A percentile compares a stretch with the other conserved stretches of the same genome.
Conservation (phyloP, 2,888 invertebrate genomes). For the Embidobia sp. region DNA sequence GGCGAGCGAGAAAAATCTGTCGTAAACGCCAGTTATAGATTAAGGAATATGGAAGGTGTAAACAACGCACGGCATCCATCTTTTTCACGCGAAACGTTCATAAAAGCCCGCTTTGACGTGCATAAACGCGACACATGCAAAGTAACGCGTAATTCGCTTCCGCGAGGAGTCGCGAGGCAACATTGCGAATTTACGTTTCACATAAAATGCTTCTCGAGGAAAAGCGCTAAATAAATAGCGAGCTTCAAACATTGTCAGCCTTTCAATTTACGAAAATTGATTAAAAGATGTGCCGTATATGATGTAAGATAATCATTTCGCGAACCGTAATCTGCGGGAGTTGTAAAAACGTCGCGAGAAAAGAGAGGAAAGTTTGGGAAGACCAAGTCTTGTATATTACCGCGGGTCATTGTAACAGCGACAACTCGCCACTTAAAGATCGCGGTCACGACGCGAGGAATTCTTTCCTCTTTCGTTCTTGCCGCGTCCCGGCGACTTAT, state of each 20-base stretch:
- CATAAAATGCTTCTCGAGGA: background rate
- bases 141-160: slow-evolving; percentile 4
- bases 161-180: background rate
- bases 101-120: background rate
- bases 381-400: slow-evolving; percentile 41
- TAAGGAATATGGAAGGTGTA: slow-evolving; percentile 1
- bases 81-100: slow-evolving; percentile 7
- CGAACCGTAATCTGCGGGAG: background rate
- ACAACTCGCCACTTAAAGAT: slow-evolving; percentile 54
- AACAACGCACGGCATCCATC: slow-evolving; percentile 11
- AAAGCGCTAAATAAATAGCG: no score
- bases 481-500: slow-evolving; percentile 33
- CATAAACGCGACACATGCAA: slow-evolving; percentile 13
- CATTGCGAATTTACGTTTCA: background rate
- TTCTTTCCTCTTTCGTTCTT: slow-evolving; percentile 26
- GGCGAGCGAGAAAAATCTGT: background rate
- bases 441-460: slow-evolving; percentile 51
- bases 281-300: no score
- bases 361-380: slow-evolving; percentile 51
- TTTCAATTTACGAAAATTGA: no score
- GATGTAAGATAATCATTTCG: no score
- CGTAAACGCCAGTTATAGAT: slow-evolving; percentile 10
- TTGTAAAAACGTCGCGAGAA: slow-evolving; percentile 25
- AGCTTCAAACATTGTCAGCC: no score
- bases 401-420: slow-evolving; percentile 30